These are phyloP conservation scores for Ictidomys tridecemlineatus DNA, from an alignment of 2,113 vertebrate genomes.

Conservation along the genomic window DNA sequence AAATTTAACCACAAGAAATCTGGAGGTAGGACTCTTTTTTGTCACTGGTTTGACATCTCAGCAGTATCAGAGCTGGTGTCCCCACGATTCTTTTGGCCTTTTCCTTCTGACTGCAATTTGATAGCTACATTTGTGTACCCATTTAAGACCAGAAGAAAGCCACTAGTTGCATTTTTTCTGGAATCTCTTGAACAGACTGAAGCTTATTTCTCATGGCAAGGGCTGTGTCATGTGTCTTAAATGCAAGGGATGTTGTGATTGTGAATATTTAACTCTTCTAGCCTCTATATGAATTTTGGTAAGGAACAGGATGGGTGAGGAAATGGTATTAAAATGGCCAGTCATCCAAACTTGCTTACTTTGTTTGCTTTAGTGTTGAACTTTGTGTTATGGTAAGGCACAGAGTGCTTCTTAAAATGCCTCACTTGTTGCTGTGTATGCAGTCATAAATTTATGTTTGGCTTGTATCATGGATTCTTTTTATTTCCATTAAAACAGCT, in stretches of 20 bases:
- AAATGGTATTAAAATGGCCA: background rate
- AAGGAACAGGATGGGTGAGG: background rate
- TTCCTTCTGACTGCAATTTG: background rate
- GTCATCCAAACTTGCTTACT: background rate
- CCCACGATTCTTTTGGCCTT: background rate
- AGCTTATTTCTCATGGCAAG: background rate
- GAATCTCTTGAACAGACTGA: background rate
- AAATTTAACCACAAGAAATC: background rate
- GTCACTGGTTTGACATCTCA: background rate
- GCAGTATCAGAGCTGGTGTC: background rate
- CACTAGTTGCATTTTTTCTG: background rate
- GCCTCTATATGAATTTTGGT: background rate
- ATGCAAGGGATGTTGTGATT: background rate
- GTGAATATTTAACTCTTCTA: background rate
- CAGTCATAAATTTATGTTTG: background rate
- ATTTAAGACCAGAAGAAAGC: background rate
- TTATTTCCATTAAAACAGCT: background rate
- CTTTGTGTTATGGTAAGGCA: background rate
- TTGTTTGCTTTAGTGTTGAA: background rate
- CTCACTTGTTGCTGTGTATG: background rate
- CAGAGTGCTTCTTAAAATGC: background rate
- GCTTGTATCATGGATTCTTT: background rate
- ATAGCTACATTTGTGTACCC: background rate
- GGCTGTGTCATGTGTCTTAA: background rate
- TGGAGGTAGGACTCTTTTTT: background rate